Evolutionary conservation across 2,888 invertebrate species (phyloP).

Genomic region (Andrena flavipes): DNA sequence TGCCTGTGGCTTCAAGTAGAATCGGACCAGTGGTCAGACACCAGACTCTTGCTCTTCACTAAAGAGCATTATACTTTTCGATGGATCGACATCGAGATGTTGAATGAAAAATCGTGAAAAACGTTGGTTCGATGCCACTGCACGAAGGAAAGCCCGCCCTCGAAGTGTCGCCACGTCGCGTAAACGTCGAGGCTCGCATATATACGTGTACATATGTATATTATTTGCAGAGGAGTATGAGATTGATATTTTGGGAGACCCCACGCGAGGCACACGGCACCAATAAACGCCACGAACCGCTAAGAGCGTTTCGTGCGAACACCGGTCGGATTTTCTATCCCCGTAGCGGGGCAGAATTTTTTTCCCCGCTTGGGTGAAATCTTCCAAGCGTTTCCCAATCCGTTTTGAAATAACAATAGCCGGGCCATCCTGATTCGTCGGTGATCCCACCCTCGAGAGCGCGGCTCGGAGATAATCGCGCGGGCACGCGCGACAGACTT

Average conservation of each 20-base stretch:
- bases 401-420: conserved; percentile 34
- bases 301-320: conserved; percentile 60
- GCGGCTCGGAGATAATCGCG: background rate
- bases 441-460: background rate
- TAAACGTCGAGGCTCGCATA: conserved; percentile 59
- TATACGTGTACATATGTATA: conserved; percentile 66
- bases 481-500: background rate
- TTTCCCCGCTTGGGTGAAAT: background rate
- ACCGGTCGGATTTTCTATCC: conserved; percentile 58
- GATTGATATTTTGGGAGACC: conserved; percentile 83
- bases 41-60: background rate
- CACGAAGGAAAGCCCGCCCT: background rate
- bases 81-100: background rate
- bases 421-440: background rate
- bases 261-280: conserved; percentile 83
- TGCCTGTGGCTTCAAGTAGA: background rate
- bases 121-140: background rate
- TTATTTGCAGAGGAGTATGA: conserved; percentile 76
- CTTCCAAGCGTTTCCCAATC: conserved; percentile 47
- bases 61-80: no score
- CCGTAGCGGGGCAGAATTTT: conserved; percentile 43
- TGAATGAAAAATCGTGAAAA: background rate
- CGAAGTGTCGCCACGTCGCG: conserved; percentile 39
- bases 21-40: background rate
- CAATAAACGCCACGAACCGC: conserved; percentile 72